Evolutionary conservation across 2,797 vertebrate genomes (phyloP), one percentile per base, ranked within the genome.

Genomic region (Caiman crocodilus): DNA sequence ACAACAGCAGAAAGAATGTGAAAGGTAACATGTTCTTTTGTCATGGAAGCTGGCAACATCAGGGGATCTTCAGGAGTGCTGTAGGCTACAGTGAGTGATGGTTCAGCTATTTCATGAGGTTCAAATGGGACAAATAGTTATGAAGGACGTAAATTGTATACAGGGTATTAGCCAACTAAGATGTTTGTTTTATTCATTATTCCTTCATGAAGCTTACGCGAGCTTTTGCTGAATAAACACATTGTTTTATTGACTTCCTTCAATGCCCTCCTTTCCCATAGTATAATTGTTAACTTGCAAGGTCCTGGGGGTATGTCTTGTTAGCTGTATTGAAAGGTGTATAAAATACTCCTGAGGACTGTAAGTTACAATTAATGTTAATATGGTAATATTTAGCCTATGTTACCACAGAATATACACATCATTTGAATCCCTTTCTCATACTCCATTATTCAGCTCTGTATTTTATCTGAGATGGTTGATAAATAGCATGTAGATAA

Each of bases 401-500:
- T 69, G 71, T 23, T 84, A n/a, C 9, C 79, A 25, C 82, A 89
- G 11, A 21, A 55, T 10, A 11, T 20, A 50, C 7, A 83, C 11
- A 28, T 79, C 61, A 32, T 55, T 91, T 82, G 87, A 94, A 82
- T 14, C 86, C 85, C 42, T 50, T 50, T 50, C 42, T 50, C 42
- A 50, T 50, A 50, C 42, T 50, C 32, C 13, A 64, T n/a, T 35
- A 58, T 18, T 78, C 80, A 71, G 50, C 80, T 50, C 78, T 58
- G 28, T 79, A 87, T 79, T 86, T 92, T 88, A 56, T 79, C 87
- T 55, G 89, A 89, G 81, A 88, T 71, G 30, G 85, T 89, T 91
- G 92, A 76, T 69, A 92, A 90, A 28, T 28, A 86, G 76, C 83
- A 82, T 0, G 4, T 58, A 95, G 94, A 89, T 89, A 82, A 85